Conservation (phyloP, 2,888 invertebrate genomes). For the Catonia carolina region DNA sequence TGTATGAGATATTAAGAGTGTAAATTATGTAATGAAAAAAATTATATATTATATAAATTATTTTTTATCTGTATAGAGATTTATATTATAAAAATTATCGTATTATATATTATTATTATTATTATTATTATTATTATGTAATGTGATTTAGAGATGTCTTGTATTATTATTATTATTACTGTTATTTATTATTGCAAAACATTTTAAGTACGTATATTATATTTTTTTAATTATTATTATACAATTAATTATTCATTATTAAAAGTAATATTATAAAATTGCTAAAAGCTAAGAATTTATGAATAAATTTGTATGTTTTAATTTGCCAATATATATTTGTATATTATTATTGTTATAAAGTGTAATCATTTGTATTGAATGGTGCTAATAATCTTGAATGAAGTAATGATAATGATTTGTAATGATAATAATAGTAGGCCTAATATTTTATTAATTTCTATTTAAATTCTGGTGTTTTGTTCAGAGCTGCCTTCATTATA, state of each 20-base stretch:
- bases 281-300: no score
- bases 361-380: no score
- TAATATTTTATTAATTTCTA: background rate
- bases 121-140: slow-evolving; percentile 5
- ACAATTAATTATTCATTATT: no score
- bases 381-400: no score
- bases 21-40: no score
- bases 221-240: background rate
- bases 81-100: background rate
- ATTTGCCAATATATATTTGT: no score
- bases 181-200: slow-evolving; percentile 8
- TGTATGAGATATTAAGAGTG: no score
- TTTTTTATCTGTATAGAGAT: slow-evolving; percentile 13
- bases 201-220: slow-evolving; percentile 3
- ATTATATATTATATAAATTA: background rate
- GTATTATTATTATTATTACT: slow-evolving; percentile 10
- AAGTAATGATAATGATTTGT: no score
- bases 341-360: no score
- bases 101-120: background rate
- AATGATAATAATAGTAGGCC: slow-evolving; percentile 8
- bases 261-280: no score
- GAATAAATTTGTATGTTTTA: no score
- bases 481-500: slow-evolving; percentile 21
- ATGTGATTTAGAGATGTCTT: background rate
- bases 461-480: slow-evolving; percentile 4